phyloP scores from a whole-genome alignment of 2,888 invertebrate species.

The Scelioninae gen. 1 region DNA sequence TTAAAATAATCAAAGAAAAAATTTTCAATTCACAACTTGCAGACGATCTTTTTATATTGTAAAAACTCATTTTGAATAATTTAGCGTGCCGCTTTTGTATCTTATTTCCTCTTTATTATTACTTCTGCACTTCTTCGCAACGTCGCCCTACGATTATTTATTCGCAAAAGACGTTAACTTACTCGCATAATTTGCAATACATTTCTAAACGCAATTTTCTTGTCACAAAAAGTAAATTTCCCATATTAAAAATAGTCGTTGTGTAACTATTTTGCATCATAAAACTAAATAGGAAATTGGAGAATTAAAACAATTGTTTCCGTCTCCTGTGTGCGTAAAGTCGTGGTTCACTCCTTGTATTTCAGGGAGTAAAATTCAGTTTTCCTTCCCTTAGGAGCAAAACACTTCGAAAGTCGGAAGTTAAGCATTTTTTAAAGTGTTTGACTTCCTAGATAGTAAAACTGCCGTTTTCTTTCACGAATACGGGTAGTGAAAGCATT shows the following conservation, averaged over 20 bases:
- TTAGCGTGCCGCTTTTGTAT: constrained; percentile 13
- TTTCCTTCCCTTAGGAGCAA: no score
- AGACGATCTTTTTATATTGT: constrained; percentile 5
- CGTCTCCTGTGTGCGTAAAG: no score
- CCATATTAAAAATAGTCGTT: neutral
- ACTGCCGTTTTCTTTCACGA: no score
- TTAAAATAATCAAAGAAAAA: neutral
- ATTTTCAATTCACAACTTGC: constrained; percentile 2
- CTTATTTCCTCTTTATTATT: constrained; percentile 9
- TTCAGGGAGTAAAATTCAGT: no score
- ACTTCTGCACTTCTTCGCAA: neutral
- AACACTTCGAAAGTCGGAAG: no score
- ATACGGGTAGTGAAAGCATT: no score
- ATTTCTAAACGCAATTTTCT: constrained; percentile 6
- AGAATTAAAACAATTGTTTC: no score
- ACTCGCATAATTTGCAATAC: constrained; percentile 19
- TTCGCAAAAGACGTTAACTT: constrained; percentile 28
- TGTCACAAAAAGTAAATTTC: constrained; percentile 2
- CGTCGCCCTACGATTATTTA: constrained; percentile 16
- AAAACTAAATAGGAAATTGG: neutral
- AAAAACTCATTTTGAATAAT: constrained; percentile 22
- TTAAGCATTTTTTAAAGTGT: no score
- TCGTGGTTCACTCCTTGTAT: no score
- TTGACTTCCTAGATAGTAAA: no score
- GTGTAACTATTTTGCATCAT: neutral